Percentiles rank a stretch among this genome's conserved stretches.
These are phyloP conservation scores for Bufo bufo DNA, from an alignment of 2,113 vertebrate species.

Conservation along the genomic window DNA sequence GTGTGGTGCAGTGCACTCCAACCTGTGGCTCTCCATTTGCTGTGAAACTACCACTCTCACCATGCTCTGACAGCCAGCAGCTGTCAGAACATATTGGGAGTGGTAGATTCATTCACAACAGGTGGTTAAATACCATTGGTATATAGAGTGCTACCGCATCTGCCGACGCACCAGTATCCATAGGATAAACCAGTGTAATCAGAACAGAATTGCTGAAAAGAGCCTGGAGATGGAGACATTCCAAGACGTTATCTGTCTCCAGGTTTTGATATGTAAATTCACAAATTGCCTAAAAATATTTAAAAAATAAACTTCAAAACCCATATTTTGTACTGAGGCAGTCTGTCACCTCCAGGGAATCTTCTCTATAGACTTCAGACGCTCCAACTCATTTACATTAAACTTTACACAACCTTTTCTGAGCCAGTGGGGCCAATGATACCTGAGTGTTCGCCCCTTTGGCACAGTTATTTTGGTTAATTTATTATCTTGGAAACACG, in stretches of 20 bases:
- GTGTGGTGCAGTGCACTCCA: too few relatives aligned
- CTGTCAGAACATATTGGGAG: too few relatives aligned
- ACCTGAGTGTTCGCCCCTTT: background rate
- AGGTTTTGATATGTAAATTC: constrained; percentile 42
- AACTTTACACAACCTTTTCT: constrained; percentile 35
- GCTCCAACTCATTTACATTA: constrained; percentile 43
- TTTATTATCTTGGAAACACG: background rate
- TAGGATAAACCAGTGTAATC: too few relatives aligned
- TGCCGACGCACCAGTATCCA: too few relatives aligned
- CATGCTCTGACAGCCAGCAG: too few relatives aligned
- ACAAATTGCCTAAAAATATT: constrained; percentile 14
- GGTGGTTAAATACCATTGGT: too few relatives aligned
- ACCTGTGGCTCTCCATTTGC: too few relatives aligned
- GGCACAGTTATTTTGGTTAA: background rate
- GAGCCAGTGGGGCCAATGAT: background rate
- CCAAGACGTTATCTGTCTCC: background rate
- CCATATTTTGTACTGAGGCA: background rate
- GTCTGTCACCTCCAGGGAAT: background rate
- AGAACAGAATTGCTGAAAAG: background rate
- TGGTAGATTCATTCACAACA: too few relatives aligned
- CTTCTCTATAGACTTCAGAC: background rate
- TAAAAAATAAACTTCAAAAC: constrained; percentile 25
- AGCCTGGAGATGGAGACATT: background rate
- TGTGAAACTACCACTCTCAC: too few relatives aligned
- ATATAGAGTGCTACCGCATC: too few relatives aligned